These are phyloP conservation scores for Holothuria scabra DNA, from an alignment of 53 echinoderm and acorn worm genomes.

Conservation along the genomic window DNA sequence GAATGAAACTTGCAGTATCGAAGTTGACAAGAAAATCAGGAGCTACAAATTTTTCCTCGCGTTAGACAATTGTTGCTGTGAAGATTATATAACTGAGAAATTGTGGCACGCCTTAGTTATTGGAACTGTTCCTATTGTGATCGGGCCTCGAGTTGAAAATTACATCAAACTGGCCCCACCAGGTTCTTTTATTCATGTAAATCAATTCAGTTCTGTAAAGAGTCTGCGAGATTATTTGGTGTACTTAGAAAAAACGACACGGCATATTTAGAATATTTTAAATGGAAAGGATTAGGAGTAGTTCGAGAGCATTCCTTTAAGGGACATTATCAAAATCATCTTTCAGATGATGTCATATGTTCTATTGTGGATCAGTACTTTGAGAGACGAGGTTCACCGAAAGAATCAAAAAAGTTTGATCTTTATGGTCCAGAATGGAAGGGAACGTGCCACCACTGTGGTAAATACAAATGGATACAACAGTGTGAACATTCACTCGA, in stretches of 20 bases:
- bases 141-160: slow-evolving; percentile 34
- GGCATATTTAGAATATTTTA: slow-evolving; percentile 27
- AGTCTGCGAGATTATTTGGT: slow-evolving; percentile 5
- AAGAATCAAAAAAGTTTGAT: slow-evolving; percentile 18
- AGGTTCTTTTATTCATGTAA: slow-evolving; percentile 22
- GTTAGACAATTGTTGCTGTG: slow-evolving; percentile 28
- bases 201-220: slow-evolving; percentile 8
- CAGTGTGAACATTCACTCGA: not conserved
- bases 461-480: slow-evolving; percentile 2
- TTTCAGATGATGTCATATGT: slow-evolving; percentile 21
- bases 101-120: slow-evolving; percentile 21
- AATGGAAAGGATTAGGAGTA: slow-evolving; percentile 10
- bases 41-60: slow-evolving; percentile 35
- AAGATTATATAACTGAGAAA: slow-evolving; percentile 32
- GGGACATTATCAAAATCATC: slow-evolving; percentile 33
- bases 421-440: slow-evolving; percentile 34
- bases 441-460: slow-evolving; percentile 31
- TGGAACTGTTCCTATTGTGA: slow-evolving; percentile 28
- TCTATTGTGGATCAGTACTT: slow-evolving; percentile 19
- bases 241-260: slow-evolving; percentile 20
- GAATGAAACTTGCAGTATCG: not conserved
- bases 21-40: not conserved
- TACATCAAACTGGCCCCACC: slow-evolving; percentile 22
- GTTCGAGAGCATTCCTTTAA: slow-evolving; percentile 21
- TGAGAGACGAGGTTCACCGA: not conserved